Conservation (phyloP, 2,888 invertebrate genomes). For the Aphodius granarius region DNA sequence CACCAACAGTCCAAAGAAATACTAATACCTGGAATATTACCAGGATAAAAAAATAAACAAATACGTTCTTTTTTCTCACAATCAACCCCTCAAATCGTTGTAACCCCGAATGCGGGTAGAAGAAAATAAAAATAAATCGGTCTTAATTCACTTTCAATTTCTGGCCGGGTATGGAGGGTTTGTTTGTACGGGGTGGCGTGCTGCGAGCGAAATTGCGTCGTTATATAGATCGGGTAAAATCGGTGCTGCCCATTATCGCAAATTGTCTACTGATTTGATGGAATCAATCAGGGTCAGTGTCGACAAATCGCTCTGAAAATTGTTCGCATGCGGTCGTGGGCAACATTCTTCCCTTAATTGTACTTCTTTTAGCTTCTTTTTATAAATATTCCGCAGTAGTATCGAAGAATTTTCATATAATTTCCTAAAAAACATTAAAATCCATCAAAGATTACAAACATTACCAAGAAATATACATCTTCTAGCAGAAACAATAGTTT, state of each 20-base stretch:
- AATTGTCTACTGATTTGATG: not conserved
- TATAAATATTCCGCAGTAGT: too few species aligned
- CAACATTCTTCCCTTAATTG: not conserved
- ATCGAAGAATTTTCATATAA: too few species aligned
- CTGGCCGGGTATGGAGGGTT: not conserved
- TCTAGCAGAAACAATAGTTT: too few species aligned
- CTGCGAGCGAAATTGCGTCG: not conserved
- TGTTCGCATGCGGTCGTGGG: not conserved
- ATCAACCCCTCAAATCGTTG: not conserved
- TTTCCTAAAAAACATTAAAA: too few species aligned
- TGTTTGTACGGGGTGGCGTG: not conserved
- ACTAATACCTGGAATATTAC: not conserved
- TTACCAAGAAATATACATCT: too few species aligned
- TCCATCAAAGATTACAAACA: too few species aligned
- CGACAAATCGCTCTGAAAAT: not conserved
- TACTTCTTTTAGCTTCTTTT: not conserved
- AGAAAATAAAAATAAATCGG: not conserved
- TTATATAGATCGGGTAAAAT: not conserved
- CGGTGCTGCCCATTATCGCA: not conserved
- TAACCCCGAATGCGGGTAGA: not conserved
- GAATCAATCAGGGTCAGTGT: not conserved
- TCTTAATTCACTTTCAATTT: not conserved
- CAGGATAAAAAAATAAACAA: not conserved
- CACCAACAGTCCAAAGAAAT: too few species aligned
- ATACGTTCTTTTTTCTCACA: not conserved